These are phyloP conservation scores for Emydocephalus ijimae DNA, from an alignment of 2,113 vertebrate genomes.

Conservation along the genomic window DNA sequence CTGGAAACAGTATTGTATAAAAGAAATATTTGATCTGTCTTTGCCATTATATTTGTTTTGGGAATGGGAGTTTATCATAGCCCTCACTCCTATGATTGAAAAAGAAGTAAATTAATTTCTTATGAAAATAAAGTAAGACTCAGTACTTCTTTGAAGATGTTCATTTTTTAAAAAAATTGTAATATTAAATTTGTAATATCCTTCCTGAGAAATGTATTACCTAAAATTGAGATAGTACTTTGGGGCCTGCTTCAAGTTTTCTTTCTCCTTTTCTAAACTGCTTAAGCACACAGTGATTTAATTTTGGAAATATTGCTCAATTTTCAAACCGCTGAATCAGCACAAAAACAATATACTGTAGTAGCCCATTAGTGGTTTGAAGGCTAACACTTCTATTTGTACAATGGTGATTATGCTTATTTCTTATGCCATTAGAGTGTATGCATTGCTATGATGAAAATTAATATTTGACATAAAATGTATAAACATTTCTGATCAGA, in stretches of 20 bases:
- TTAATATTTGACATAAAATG: not conserved
- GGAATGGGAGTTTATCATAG: not conserved
- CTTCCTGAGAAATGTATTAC: not conserved
- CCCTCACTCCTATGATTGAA: not conserved
- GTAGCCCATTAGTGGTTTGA: conserved; percentile 18
- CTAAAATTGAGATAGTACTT: not conserved
- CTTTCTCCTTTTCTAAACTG: not conserved
- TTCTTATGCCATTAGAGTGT: not conserved
- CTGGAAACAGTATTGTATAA: not conserved
- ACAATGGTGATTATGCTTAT: conserved; percentile 6
- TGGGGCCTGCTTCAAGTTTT: not conserved
- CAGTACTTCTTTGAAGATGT: not conserved
- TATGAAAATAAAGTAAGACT: not conserved
- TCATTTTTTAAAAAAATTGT: not conserved
- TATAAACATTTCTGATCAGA: conserved; percentile 15
- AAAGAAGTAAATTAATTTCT: not conserved
- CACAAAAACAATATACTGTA: conserved; percentile 13
- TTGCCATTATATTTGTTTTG: not conserved
- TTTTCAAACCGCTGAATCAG: conserved; percentile 10
- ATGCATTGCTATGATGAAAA: conserved; percentile 9
- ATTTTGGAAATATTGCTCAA: not conserved
- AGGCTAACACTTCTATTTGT: conserved; percentile 9
- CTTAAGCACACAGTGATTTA: not conserved
- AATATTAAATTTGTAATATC: not conserved
- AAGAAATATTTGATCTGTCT: not conserved